Evolutionary conservation across 2,113 vertebrate species (phyloP).

Genomic region (Carollia perspicillata): DNA sequence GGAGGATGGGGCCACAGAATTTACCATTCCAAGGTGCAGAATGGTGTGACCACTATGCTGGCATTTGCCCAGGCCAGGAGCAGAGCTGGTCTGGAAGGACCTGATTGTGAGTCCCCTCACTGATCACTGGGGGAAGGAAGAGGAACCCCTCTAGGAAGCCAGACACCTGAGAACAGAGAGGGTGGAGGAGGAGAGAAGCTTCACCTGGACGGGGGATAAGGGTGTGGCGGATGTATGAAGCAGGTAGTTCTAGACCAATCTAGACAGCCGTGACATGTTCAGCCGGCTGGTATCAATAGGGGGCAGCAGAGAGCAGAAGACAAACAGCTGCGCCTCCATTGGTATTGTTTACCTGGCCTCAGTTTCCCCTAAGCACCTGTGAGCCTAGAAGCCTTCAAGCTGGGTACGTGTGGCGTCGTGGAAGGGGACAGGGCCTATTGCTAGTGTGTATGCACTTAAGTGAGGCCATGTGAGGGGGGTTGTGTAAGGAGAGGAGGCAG

Average conservation of each 20-base stretch:
- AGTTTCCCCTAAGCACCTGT: background rate
- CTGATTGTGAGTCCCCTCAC: background rate
- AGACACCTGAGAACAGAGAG: background rate
- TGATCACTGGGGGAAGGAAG: background rate
- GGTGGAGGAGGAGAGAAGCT: background rate
- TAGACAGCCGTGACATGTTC: background rate
- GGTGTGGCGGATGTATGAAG: background rate
- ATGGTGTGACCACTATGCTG: background rate
- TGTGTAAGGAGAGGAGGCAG: background rate
- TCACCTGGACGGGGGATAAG: background rate
- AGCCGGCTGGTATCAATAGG: background rate
- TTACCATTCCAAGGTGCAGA: background rate
- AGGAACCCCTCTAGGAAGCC: background rate
- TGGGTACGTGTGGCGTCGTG: background rate
- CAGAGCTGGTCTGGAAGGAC: background rate
- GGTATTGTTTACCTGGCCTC: background rate
- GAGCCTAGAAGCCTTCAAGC: background rate
- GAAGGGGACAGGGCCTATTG: background rate
- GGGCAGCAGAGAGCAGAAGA: conserved; percentile 36
- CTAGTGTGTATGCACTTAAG: background rate
- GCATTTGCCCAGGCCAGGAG: background rate
- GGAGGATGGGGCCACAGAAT: background rate
- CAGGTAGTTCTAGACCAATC: background rate
- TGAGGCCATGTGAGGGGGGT: background rate
- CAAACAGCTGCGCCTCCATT: background rate